Base-by-base conservation (phyloP, 2,888 invertebrate genomes). In the Dolichopus griseipennis region DNA sequence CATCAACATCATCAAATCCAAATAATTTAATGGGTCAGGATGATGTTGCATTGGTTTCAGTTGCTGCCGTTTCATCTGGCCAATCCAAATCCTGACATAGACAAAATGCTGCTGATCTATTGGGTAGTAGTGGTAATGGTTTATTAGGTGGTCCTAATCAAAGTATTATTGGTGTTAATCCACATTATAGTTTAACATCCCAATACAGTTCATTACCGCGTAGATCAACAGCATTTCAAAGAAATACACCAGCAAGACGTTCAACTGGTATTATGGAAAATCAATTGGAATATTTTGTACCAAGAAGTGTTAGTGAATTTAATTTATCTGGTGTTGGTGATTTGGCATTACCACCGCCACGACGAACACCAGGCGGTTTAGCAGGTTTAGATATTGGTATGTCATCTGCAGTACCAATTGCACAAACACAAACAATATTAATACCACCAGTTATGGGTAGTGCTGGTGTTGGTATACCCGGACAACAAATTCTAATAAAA, bases 241-340 rank as follows among this genome's bases (percentile, higher is more conserved):
- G 90, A 62, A 87, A 87, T 71, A 85, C 87, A 18, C 88, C 89
- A 1, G 84, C 85, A 34, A 84, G 90, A 22, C 83, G 88, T 65
- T 89, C 88, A 33, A 85, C 85, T 22, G 82, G 85, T 68, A 78
- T 78, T 76, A 84, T 85, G 67, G 88, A 88, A 73, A 86, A 86
- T 65, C 85, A 89, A 71, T 83, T 91, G 69, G 92, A 92, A 77
- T 92, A 92, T 79, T 92, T 92, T 78, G 91, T 92, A 71, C 92
- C 92, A 70, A 84, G 92, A 69, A 91, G 91, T 79, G 85, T 92
- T 69, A 92, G 92, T 80, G 92, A 92, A 78, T 92, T 92, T 76
- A 90, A 92, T 78, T 79, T 92, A 69, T 86, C 88, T 0, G 88
- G 90, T 61, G 85, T 88, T 10, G 83, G 85, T 66, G 86, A 88